Evolutionary conservation across 2,888 invertebrate genomes (phyloP), one percentile per base, ranked within the genome.

Genomic region (Caenorhabditis sp.): DNA sequence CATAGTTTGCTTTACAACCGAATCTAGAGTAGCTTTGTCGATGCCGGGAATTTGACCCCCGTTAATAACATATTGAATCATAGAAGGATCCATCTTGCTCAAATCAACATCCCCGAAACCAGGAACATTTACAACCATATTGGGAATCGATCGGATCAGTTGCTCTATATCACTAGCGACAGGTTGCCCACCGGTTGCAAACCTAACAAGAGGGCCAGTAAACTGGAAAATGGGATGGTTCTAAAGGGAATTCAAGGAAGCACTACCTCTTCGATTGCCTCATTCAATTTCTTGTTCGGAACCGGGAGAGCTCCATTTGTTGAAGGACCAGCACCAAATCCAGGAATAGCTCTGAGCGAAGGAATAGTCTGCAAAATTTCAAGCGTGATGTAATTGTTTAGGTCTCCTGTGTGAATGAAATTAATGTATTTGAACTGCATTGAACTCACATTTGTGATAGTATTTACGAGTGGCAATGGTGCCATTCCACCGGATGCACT

Each of bases 1-100:
- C 87, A 89, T 89, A 68, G 88, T 87, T 56, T 85, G 86, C 60
- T 86, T 82, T 22, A 91, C 80, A 37, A 91, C 83, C 15, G 67
- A 35, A 65, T 91, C 90, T 5, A 90, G 82, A 1, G 89, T 87
- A 20, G 88, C 88, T 65, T 85, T 87, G 22, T 92, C 90, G 53
- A 90, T 85, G 22, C 88, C 88, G 6, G 92, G 92, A 37, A 92
- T 86, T 44, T 86, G 84, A 6, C 90, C 91, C 15, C 92, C 92
- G 5, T 85, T 85, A 55, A 92, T 78, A 18, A 92, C 88, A 68
- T 91, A 88, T 26, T 86, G 85, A 26, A 92, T 82, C 47, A 91
- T 69, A 13, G 80, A 60, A 0, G 90, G 91, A 50, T 88, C 86
- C 44, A 91, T 80, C 87, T 91, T 88, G 78, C 85, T 86, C 56